Base-by-base conservation (phyloP, 2,797 vertebrate species). In the Tolypeutes matacus region DNA sequence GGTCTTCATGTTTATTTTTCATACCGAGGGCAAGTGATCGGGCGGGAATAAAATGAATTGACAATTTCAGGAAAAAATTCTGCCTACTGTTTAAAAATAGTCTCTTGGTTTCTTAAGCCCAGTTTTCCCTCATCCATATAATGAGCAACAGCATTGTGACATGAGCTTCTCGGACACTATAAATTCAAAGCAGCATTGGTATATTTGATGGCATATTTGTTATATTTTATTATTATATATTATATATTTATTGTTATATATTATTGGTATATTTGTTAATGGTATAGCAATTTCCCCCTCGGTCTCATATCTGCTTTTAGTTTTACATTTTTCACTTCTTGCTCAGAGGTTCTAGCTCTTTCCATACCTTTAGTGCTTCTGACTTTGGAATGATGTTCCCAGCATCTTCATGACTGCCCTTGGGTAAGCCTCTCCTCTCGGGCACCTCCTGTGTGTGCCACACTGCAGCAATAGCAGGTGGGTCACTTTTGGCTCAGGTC, bases 301-400 rank as follows among this genome's bases (percentile, higher is more conserved):
- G 17, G 49, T 15, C 62, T 91, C 31, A 13, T 87, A 75, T 94
- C 21, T 46, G 3, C 36, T 17, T 94, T 87, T 29, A 83, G 5
- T 83, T 80, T 75, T 82, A 72, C 29, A 29, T 62, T 82, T 86
- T 95, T 53, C 21, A 23, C 1, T 17, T 77, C 42, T 67, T 78
- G 11, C 29, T 75, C 13, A 27, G 67, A 85, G 13, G 4, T 93
- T 95, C n/a, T 86, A 88, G 27, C 20, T 67, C 25, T 73, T 86
- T 60, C 2, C 73, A 17, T 49, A 86, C 18, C 12, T 78, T 56
- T 53, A 77, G 42, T 69, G 82, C 72, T 89, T 91, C 39, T 89
- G 58, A 91, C 42, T 92, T 82, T 89, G 78, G 29, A 94, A 83
- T 69, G 17, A 77, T 73, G 86, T 78, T 92, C 25, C 25, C n/a